Percentiles rank a stretch among this genome's conserved stretches.
phyloP scores from a whole-genome alignment of 2,113 vertebrate species.

The Rutilus rutilus region DNA sequence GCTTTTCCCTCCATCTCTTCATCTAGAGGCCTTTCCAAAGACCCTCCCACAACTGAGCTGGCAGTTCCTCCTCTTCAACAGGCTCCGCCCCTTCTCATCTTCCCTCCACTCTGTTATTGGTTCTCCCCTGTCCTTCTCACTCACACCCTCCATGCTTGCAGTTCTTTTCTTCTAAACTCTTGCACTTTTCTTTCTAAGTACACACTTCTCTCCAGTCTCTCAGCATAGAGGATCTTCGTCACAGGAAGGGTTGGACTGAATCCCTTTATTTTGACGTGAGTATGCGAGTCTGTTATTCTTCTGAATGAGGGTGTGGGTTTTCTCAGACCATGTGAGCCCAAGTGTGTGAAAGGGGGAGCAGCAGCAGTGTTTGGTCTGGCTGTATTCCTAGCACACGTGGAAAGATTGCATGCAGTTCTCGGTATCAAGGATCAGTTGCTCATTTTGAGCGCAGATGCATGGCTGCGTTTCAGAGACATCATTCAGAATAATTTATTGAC shows the following conservation, averaged over 20 bases:
- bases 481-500: not conserved
- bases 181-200: not conserved
- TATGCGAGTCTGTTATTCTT: not conserved
- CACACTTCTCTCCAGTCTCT: not conserved
- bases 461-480: not conserved
- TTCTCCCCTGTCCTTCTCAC: not conserved
- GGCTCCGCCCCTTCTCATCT: conserved; percentile 47
- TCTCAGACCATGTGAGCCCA: conserved; percentile 27
- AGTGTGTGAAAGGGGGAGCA: conserved; percentile 39
- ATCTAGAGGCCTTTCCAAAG: not conserved
- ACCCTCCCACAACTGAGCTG: conserved; percentile 37
- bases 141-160: conserved; percentile 23
- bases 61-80: conserved; percentile 20
- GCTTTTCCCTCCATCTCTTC: conserved; percentile 7
- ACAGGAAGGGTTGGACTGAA: not conserved
- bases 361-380: conserved; percentile 66
- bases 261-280: conserved; percentile 8
- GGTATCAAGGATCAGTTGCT: not conserved
- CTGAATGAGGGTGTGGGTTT: conserved; percentile 30
- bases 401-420: conserved; percentile 20
- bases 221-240: not conserved
- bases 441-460: not conserved
- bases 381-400: conserved; percentile 41
- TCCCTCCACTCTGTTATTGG: conserved; percentile 49
- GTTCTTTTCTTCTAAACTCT: not conserved